These are phyloP conservation scores for Trileptium ribeirensis DNA, from an alignment of 2,888 invertebrate species.

Conservation along the genomic window DNA sequence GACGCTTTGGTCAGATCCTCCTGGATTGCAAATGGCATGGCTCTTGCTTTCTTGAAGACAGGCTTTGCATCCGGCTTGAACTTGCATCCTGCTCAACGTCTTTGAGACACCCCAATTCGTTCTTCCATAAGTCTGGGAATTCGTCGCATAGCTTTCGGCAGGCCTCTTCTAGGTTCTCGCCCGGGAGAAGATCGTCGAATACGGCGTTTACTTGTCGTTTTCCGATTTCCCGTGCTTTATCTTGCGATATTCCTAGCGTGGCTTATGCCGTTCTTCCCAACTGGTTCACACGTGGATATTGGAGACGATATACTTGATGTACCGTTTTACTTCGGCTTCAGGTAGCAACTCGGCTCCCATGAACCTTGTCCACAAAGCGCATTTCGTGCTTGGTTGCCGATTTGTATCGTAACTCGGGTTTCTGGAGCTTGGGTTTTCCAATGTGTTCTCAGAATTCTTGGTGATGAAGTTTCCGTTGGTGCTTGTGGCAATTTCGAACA, in stretches of 20 bases:
- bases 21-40: background rate
- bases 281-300: background rate
- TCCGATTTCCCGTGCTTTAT: too few relatives aligned
- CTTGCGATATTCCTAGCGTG: background rate
- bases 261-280: background rate
- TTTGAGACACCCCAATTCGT: background rate
- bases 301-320: background rate
- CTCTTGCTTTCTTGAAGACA: background rate
- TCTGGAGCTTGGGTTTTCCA: too few relatives aligned
- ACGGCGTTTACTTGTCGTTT: too few relatives aligned
- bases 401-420: too few relatives aligned
- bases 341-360: too few relatives aligned
- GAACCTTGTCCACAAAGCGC: too few relatives aligned
- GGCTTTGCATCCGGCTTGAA: background rate
- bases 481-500: constrained; percentile 25
- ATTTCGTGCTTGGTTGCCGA: too few relatives aligned
- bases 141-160: background rate
- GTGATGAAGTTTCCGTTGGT: constrained; percentile 20
- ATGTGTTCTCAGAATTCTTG: background rate
- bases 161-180: background rate
- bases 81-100: background rate
- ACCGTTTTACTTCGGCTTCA: too few relatives aligned
- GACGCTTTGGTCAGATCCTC: background rate
- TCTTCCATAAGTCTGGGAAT: constrained; percentile 6
- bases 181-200: too few relatives aligned